Evolutionary conservation across 2,113 vertebrate species (phyloP), one percentile per base, ranked within the genome.

Genomic region (Vidua chalybeata): DNA sequence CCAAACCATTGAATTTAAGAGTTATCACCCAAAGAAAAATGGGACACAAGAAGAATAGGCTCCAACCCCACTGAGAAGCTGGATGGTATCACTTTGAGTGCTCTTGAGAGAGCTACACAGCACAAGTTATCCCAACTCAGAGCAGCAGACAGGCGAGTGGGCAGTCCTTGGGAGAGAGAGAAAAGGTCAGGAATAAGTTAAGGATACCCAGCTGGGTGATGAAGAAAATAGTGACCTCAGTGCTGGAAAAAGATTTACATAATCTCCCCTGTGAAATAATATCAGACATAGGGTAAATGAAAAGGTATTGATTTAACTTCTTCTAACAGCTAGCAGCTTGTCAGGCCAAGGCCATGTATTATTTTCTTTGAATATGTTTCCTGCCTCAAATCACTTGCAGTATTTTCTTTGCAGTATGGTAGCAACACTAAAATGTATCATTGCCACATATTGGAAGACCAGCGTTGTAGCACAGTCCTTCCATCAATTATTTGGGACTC

Each of bases 281-380:
- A 68, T 72, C 56, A 84, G 56, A 56, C n/a, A 75, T 4, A 84
- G 18, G 41, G 35, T 76, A 73, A 87, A 82, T 63, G 46, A 49
- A 94, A 96, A 91, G 43, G 35, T 28, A 85, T 62, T 69, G 58
- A 18, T 76, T 72, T 87, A 54, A 62, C 31, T 92, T 91, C 58
- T 91, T 62, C 49, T 35, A 35, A 35, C 84, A 89, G 62, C 52
- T 87, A 82, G n/a, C 16, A 49, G 7, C 66, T 89, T 85, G 41
- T 85, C 84, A 79, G 62, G 45, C 62, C 66, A 89, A 72, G 54
- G 23, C 80, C 66, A 41, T 62, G 26, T 76, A 33, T 73, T 89
- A 51, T 94, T 94, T 95, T 95, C 81, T 85, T 95, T 39, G 64
- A 69, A 49, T 46, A 43, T 30, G 10, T 76, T 93, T 91, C 46